A percentile compares a stretch with the other conserved stretches of the same genome.
phyloP scores from a whole-genome alignment of 2,797 vertebrate species.

The Cuculus canorus region DNA sequence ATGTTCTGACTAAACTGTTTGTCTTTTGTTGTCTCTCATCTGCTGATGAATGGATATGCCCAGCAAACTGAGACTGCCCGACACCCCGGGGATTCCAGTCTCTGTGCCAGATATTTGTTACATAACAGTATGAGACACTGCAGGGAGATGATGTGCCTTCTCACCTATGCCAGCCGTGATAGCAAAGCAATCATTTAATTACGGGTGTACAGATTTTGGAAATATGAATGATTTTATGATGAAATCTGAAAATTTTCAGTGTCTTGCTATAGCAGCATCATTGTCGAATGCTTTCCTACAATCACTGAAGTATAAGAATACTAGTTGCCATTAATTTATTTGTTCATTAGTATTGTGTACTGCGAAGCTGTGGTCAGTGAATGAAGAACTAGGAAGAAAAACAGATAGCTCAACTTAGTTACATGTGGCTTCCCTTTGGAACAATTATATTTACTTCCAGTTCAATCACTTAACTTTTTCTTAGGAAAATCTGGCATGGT shows the following conservation, averaged over 20 bases:
- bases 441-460: not conserved
- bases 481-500: not conserved
- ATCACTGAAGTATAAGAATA: not conserved
- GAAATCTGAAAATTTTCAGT: not conserved
- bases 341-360: not conserved
- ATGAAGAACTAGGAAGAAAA: not conserved
- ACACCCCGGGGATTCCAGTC: not conserved
- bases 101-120: not conserved
- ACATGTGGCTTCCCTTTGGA: not conserved
- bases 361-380: not conserved
- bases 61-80: not conserved
- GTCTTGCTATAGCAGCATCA: not conserved
- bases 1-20: conserved; percentile 54
- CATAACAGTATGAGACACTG: not conserved
- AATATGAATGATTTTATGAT: not conserved
- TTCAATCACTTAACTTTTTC: not conserved
- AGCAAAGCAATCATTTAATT: not conserved
- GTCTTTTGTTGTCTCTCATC: conserved; percentile 50
- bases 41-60: conserved; percentile 33
- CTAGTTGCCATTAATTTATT: not conserved
- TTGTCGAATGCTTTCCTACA: not conserved
- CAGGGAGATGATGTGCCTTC: not conserved
- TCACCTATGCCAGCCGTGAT: not conserved
- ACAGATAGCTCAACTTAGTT: not conserved
- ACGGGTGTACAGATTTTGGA: not conserved